A percentile compares a stretch with the other conserved stretches of the same genome.
Evolutionary conservation across 1,140 invertebrate species (phyloP).

Genomic region (Brachionus rotundiformis): DNA sequence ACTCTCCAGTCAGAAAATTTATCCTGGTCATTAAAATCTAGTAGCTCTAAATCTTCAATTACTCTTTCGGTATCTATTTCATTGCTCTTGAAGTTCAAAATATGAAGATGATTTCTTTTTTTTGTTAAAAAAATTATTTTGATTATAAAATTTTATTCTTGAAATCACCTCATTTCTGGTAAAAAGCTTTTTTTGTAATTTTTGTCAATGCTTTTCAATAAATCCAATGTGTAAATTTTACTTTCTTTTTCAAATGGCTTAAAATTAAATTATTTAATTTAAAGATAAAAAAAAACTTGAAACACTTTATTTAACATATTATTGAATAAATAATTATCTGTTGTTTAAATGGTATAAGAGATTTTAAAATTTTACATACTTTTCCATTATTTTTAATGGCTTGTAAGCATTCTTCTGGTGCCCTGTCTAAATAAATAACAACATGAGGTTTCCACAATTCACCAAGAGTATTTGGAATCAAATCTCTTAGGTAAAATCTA

Average conservation of each 20-base stretch:
- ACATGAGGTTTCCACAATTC: constrained; percentile 52
- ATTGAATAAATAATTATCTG: no score
- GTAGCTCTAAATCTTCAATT: constrained; percentile 47
- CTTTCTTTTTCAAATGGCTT: constrained; percentile 49
- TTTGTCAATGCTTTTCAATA: constrained; percentile 49
- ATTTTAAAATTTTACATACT: constrained; percentile 8
- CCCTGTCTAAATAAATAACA: constrained; percentile 38
- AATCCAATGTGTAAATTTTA: constrained; percentile 21
- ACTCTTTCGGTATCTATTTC: constrained; percentile 43
- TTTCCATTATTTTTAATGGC: constrained; percentile 43
- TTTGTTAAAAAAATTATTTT: not conserved
- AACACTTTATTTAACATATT: no score
- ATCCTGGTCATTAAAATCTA: constrained; percentile 37
- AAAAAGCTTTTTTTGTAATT: constrained; percentile 51
- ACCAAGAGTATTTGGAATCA: constrained; percentile 40
- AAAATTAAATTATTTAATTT: constrained; percentile 5
- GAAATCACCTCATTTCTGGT: constrained; percentile 8
- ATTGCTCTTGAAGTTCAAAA: constrained; percentile 46
- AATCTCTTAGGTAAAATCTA: constrained; percentile 49
- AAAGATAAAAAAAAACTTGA: no score
- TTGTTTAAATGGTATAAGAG: not conserved
- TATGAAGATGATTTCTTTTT: constrained; percentile 44
- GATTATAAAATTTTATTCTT: not conserved
- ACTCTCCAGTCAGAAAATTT: constrained; percentile 51
- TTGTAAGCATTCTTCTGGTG: constrained; percentile 45